Conservation (phyloP, 1,140 invertebrate genomes). For the Conus betulinus region DNA sequence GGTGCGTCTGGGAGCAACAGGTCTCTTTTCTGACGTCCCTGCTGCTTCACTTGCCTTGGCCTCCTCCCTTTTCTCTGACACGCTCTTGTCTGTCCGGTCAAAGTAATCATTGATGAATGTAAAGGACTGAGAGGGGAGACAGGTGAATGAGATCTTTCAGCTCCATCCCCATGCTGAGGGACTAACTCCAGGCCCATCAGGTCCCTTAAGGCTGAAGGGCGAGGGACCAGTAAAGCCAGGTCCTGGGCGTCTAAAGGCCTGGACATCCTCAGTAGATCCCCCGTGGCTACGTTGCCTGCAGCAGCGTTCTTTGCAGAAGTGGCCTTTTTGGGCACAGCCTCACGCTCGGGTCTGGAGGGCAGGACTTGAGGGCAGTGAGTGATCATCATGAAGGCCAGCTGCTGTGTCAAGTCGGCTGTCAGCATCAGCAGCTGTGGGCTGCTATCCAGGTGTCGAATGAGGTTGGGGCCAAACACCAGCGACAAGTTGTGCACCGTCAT, state of each 20-base stretch:
- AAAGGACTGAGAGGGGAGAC: not conserved
- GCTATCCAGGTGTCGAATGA: constrained; percentile 68
- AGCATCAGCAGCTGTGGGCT: constrained; percentile 69
- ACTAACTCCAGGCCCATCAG: constrained; percentile 15
- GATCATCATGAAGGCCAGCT: constrained; percentile 67
- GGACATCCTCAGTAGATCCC: constrained; percentile 53
- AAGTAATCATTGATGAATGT: constrained; percentile 20
- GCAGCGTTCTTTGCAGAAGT: too few relatives aligned
- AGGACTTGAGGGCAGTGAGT: constrained; percentile 64
- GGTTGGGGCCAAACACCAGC: constrained; percentile 71
- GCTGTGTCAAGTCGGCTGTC: constrained; percentile 68
- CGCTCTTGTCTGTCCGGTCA: not conserved
- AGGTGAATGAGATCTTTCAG: constrained; percentile 7
- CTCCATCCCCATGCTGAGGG: constrained; percentile 8
- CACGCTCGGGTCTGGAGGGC: constrained; percentile 5
- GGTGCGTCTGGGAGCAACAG: constrained; percentile 7
- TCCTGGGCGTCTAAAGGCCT: constrained; percentile 24
- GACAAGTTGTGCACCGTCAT: constrained; percentile 70
- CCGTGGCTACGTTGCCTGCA: constrained; percentile 44
- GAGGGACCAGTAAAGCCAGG: not conserved
- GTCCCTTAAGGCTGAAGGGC: constrained; percentile 7
- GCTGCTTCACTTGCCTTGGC: not conserved
- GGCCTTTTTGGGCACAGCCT: not conserved
- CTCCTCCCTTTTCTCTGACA: not conserved
- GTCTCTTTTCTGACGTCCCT: not conserved